phyloP scores from a whole-genome alignment of 2,113 vertebrate species.

The Columba livia region DNA sequence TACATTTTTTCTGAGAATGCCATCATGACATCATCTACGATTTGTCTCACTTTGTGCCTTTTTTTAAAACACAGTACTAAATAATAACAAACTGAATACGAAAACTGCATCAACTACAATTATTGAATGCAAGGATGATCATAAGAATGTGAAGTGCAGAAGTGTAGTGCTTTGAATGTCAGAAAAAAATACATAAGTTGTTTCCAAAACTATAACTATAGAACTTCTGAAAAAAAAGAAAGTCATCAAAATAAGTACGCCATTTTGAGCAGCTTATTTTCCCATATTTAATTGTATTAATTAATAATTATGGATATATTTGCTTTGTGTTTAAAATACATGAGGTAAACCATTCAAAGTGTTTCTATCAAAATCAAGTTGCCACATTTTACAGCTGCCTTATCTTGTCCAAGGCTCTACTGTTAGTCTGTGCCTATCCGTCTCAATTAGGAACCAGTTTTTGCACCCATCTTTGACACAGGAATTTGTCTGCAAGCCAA shows the following conservation, averaged over 20 bases:
- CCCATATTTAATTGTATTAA: background rate
- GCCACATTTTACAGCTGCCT: constrained; percentile 78
- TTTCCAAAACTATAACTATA: background rate
- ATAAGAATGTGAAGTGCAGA: background rate
- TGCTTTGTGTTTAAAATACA: background rate
- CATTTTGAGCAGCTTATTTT: background rate
- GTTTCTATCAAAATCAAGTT: constrained; percentile 40
- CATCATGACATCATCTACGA: background rate
- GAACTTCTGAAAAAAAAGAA: background rate
- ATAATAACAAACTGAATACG: background rate
- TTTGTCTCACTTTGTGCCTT: background rate
- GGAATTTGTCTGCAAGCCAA: constrained; percentile 69
- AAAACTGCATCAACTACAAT: background rate
- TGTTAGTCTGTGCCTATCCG: constrained; percentile 77
- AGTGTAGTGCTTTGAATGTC: background rate
- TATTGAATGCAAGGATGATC: background rate
- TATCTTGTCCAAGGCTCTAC: constrained; percentile 69
- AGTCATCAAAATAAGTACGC: background rate
- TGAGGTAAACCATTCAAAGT: background rate
- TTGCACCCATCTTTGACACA: constrained; percentile 78
- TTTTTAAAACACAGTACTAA: background rate
- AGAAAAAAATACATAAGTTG: background rate
- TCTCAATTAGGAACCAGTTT: constrained; percentile 75
- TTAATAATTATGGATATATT: background rate
- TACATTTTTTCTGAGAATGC: background rate